A percentile compares a stretch with the other conserved stretches of the same genome.
Conservation (phyloP, 2,797 vertebrate species). For the Apogon talboti region DNA sequence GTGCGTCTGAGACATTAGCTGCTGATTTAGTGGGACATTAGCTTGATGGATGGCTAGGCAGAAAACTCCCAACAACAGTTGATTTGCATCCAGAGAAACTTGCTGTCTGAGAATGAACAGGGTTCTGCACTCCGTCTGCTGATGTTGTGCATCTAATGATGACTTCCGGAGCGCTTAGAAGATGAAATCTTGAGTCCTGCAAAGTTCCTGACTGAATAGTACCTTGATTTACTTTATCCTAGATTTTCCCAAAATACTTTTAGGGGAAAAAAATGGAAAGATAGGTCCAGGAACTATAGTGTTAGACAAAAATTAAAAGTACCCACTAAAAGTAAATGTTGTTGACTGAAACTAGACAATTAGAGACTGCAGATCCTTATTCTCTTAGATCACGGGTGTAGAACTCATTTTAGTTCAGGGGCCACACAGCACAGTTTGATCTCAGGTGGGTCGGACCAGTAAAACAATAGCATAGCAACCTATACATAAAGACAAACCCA, state of each 20-base stretch:
- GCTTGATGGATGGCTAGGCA: conserved; percentile 76
- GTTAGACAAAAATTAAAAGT: too few species aligned
- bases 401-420: too few species aligned
- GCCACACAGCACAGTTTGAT: too few species aligned
- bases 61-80: conserved; percentile 75
- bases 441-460: too few species aligned
- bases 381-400: too few species aligned
- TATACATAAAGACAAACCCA: too few species aligned
- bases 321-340: too few species aligned
- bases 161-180: conserved; percentile 7
- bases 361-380: too few species aligned
- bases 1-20: conserved; percentile 79
- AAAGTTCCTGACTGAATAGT: neutral
- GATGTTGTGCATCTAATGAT: conserved; percentile 36
- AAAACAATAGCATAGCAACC: too few species aligned
- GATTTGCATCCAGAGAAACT: conserved; percentile 78
- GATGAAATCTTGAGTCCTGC: conserved; percentile 12
- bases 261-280: neutral
- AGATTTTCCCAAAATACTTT: neutral
- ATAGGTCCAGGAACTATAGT: neutral
- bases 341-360: too few species aligned
- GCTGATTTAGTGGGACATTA: conserved; percentile 85
- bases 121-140: conserved; percentile 28
- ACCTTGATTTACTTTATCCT: neutral
- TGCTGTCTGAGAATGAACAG: conserved; percentile 39